These are phyloP conservation scores for Cyanoderma ruficeps DNA, from an alignment of 2,113 vertebrate genomes.

Conservation along the genomic window DNA sequence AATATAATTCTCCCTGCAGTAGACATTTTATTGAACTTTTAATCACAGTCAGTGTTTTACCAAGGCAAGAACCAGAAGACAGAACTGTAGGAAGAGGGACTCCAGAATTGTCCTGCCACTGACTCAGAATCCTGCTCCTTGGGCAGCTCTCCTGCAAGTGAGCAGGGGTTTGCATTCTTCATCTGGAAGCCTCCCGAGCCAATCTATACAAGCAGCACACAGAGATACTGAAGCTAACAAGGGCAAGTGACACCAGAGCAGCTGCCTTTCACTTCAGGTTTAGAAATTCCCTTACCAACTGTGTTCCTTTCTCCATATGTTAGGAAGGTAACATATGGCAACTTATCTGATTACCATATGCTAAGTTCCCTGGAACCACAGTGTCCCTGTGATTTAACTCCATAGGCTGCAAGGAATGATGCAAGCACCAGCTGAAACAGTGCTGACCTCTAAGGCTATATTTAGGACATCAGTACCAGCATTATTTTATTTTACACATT, in stretches of 20 bases:
- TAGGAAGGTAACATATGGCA: slow-evolving; percentile 36
- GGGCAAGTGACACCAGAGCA: slow-evolving; percentile 5
- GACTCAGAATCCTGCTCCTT: not conserved
- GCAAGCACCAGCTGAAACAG: not conserved
- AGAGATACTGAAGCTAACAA: not conserved
- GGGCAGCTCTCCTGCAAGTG: not conserved
- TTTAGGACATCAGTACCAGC: not conserved
- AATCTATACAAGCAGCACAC: not conserved
- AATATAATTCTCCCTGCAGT: not conserved
- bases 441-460: slow-evolving; percentile 2
- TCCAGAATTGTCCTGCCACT: not conserved
- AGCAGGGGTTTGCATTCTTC: not conserved
- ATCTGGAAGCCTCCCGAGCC: not conserved
- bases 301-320: slow-evolving; percentile 34
- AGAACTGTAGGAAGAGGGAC: not conserved
- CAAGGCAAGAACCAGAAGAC: not conserved
- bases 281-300: slow-evolving; percentile 11
- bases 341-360: slow-evolving; percentile 26
- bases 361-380: not conserved
- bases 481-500: not conserved
- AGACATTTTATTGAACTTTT: not conserved
- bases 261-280: slow-evolving; percentile 47
- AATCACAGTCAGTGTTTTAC: not conserved
- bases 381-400: not conserved
- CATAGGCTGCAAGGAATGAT: not conserved